Evolutionary conservation across 2,888 invertebrate species (phyloP).

Genomic region (Drosophila subsilvestris): DNA sequence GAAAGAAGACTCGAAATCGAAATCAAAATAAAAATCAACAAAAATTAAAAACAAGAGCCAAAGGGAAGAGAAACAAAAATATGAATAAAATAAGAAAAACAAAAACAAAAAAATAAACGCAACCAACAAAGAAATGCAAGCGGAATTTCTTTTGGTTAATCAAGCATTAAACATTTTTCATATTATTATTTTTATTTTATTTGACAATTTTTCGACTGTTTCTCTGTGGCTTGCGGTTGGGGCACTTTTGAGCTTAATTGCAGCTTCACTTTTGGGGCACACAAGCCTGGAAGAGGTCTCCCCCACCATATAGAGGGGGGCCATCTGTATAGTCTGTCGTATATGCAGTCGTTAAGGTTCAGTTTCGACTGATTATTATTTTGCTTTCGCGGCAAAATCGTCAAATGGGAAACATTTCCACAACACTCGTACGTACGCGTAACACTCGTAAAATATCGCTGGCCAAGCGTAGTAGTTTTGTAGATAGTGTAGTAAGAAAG

Average conservation of each 20-base stretch:
- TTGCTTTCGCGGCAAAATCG: constrained; percentile 17
- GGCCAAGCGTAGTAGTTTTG: neutral
- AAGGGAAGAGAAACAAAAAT: neutral
- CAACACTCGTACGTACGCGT: too few species aligned
- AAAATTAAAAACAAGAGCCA: constrained; percentile 1
- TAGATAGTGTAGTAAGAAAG: neutral
- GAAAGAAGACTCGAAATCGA: constrained; percentile 1
- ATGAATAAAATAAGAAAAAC: constrained; percentile 1
- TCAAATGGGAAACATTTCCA: constrained; percentile 1
- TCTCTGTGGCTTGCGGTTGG: too few species aligned
- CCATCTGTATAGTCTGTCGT: too few species aligned
- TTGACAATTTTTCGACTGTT: constrained; percentile 3
- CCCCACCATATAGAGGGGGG: too few species aligned
- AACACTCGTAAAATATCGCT: neutral
- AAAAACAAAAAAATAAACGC: constrained; percentile 10
- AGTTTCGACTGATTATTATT: constrained; percentile 20
- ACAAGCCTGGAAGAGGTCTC: too few species aligned
- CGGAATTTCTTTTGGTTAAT: constrained; percentile 42
- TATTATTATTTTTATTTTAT: neutral
- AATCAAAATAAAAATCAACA: constrained; percentile 10
- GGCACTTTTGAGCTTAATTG: too few species aligned
- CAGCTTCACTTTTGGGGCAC: too few species aligned
- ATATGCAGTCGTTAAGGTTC: neutral
- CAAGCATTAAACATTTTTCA: constrained; percentile 11
- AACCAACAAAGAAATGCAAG: constrained; percentile 25